Conservation (phyloP, 2,797 vertebrate genomes). For the Momotus momota region DNA sequence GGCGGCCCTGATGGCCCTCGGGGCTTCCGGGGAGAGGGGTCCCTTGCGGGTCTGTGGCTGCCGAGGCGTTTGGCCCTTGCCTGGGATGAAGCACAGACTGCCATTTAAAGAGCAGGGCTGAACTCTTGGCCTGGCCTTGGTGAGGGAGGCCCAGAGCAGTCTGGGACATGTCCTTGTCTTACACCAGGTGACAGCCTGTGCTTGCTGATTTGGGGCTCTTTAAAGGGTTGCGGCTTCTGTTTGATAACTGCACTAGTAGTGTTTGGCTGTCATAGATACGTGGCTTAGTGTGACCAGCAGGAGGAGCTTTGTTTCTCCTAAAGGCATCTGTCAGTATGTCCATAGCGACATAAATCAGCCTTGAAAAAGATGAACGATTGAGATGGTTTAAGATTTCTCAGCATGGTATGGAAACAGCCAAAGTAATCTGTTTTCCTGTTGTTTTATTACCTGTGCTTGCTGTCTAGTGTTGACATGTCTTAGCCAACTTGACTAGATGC, state of each 20-base stretch:
- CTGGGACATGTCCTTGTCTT: fast-evolving
- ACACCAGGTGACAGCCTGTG: neutral
- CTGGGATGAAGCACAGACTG: fast-evolving
- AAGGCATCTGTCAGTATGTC: neutral
- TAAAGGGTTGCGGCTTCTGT: fast-evolving
- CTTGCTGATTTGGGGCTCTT: neutral
- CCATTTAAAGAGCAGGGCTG: neutral
- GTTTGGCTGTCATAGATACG: fast-evolving
- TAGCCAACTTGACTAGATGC: neutral
- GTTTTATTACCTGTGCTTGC: neutral
- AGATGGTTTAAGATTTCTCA: neutral
- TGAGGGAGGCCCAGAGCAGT: neutral
- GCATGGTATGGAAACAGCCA: neutral
- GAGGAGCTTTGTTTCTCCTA: neutral
- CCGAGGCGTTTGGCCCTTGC: fast-evolving
- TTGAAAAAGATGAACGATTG: neutral
- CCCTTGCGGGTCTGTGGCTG: fast-evolving
- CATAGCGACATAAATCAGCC: fast-evolving
- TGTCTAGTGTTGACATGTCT: fast-evolving
- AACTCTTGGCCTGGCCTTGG: too few relatives aligned
- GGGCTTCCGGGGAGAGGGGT: fast-evolving
- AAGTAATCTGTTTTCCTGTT: neutral
- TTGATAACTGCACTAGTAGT: fast-evolving
- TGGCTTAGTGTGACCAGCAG: neutral
- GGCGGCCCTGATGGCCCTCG: fast-evolving